Evolutionary conservation across 2,113 vertebrate genomes (phyloP).

Genomic region (Mustela lutreola): DNA sequence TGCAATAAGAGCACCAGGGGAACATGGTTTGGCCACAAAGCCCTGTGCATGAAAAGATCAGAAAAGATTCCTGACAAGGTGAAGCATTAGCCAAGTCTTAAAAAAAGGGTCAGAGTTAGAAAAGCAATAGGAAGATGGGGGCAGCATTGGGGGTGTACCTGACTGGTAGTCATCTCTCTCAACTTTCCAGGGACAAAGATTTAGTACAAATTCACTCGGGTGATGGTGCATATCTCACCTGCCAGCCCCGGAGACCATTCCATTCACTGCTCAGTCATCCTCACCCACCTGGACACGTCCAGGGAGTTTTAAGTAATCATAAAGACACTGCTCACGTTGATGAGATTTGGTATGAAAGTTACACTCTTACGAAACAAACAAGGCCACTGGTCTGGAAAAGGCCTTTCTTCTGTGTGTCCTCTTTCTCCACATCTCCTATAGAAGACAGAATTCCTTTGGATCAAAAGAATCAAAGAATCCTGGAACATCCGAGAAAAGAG

Average conservation of each 20-base stretch:
- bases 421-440: background rate
- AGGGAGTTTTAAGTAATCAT: background rate
- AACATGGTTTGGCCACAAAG: background rate
- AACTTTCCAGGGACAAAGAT: background rate
- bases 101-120: background rate
- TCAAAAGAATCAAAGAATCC: slow-evolving; percentile 75
- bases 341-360: slow-evolving; percentile 68
- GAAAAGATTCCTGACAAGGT: background rate
- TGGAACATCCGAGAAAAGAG: slow-evolving; percentile 67
- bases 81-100: slow-evolving; percentile 10
- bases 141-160: accelerated
- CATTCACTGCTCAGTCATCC: background rate
- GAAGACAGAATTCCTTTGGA: slow-evolving; percentile 57
- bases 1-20: background rate
- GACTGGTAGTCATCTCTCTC: background rate
- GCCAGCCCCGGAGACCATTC: background rate
- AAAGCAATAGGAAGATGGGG: background rate
- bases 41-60: background rate
- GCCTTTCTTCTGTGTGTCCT: slow-evolving; percentile 45
- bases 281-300: background rate
- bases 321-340: slow-evolving; percentile 45
- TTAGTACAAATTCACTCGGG: background rate
- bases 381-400: slow-evolving; percentile 64
- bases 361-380: slow-evolving; percentile 47
- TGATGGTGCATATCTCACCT: background rate